phyloP scores from a whole-genome alignment of 2,113 vertebrate species.

The Microcebus griseorufus region DNA sequence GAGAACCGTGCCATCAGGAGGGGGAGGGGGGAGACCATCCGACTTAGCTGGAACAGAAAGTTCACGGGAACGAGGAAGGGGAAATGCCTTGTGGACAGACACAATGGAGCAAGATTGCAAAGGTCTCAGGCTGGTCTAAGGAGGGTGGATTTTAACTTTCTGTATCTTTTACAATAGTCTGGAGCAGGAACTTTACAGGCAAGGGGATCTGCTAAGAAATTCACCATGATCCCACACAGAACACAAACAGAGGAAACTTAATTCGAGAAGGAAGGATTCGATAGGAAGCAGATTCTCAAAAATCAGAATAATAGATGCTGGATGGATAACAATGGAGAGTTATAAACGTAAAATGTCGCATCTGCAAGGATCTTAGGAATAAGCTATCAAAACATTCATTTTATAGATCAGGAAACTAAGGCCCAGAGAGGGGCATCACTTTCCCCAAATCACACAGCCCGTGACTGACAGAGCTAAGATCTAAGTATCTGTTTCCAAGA shows the following conservation, averaged over 20 bases:
- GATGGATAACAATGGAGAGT: background rate
- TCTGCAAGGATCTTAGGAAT: background rate
- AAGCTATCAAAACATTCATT: background rate
- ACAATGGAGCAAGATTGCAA: background rate
- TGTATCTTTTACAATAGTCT: conserved; percentile 25
- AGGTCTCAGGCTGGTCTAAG: background rate
- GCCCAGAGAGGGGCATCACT: background rate
- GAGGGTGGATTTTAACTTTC: background rate
- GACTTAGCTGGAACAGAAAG: background rate
- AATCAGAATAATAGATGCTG: background rate
- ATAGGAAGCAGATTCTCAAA: conserved; percentile 5
- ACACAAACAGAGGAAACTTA: background rate
- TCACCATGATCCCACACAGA: background rate
- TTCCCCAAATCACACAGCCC: background rate
- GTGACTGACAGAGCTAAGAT: background rate
- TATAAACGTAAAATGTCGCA: background rate
- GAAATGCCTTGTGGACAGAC: background rate
- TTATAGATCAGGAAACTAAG: background rate
- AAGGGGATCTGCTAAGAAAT: background rate
- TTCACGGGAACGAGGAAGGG: background rate
- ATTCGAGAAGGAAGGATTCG: background rate
- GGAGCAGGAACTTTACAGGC: background rate
- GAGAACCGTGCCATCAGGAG: background rate
- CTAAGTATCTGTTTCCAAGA: background rate
- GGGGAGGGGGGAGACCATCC: background rate